Evolutionary conservation across 2,888 invertebrate species (phyloP).

Genomic region (Hemaris fuciformis): DNA sequence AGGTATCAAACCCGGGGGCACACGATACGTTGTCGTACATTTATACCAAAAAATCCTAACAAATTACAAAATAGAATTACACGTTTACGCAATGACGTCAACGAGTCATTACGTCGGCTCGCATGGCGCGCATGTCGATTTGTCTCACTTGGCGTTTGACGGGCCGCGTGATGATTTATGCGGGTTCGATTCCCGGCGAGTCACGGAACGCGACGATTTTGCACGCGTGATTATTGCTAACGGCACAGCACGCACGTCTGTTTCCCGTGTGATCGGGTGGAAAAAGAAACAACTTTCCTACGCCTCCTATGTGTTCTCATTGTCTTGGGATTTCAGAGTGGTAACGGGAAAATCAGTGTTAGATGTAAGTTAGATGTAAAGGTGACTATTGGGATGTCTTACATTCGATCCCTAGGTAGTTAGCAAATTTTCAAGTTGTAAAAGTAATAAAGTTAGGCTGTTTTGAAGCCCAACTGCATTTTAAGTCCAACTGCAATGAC

Average conservation of each 20-base stretch:
- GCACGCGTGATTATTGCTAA: not conserved
- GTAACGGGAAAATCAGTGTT: not conserved
- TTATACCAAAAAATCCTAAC: too few species aligned
- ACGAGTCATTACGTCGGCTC: not conserved
- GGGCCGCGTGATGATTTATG: constrained; percentile 6
- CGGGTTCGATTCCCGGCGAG: constrained; percentile 5
- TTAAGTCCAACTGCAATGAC: too few species aligned
- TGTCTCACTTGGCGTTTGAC: constrained; percentile 3
- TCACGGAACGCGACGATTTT: constrained; percentile 1
- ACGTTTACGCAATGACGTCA: not conserved
- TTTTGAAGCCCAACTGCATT: too few species aligned
- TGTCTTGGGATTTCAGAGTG: not conserved
- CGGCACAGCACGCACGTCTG: not conserved
- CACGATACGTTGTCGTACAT: too few species aligned
- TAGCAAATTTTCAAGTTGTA: too few species aligned
- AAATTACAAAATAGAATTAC: too few species aligned
- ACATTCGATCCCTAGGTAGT: too few species aligned
- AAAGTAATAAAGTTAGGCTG: too few species aligned
- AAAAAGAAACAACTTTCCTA: not conserved
- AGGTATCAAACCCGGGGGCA: too few species aligned
- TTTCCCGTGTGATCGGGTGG: constrained; percentile 1
- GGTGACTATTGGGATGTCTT: too few species aligned
- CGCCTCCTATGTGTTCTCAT: not conserved
- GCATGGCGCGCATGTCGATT: not conserved
- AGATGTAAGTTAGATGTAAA: too few species aligned